Percentiles rank a stretch among this genome's conserved stretches.
Conservation (phyloP, 2,888 invertebrate species). For the Orchesella flavescens region DNA sequence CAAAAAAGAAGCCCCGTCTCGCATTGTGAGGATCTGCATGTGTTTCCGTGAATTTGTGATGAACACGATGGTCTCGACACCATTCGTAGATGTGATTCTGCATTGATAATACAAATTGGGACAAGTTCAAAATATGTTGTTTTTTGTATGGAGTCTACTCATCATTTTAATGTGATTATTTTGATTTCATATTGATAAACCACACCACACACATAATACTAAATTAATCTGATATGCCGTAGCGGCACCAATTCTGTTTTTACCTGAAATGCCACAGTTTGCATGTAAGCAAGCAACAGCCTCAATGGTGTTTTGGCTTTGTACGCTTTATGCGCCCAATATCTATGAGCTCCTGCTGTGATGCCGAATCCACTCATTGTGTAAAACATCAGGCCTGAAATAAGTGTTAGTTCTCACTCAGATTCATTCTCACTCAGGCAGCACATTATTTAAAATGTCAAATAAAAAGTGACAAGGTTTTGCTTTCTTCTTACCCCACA, state of each 20-base stretch:
- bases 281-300: conserved; percentile 85
- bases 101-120: conserved; percentile 8
- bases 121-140: background rate
- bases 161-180: too few species aligned
- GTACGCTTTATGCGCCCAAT: conserved; percentile 97
- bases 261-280: conserved; percentile 94
- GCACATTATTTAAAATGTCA: too few species aligned
- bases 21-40: conserved; percentile 91
- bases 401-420: conserved; percentile 13
- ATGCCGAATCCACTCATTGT: conserved; percentile 91
- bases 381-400: conserved; percentile 84
- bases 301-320: conserved; percentile 94
- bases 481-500: conserved; percentile 68
- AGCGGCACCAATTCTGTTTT: conserved; percentile 58
- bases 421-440: conserved; percentile 52
- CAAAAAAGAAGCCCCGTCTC: conserved; percentile 91
- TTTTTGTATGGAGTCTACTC: too few species aligned
- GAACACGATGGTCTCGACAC: conserved; percentile 85
- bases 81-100: conserved; percentile 92
- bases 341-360: conserved; percentile 97
- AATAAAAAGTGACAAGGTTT: too few species aligned
- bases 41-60: conserved; percentile 87
- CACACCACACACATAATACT: too few species aligned
- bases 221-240: too few species aligned
- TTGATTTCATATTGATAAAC: too few species aligned